Base-by-base conservation (phyloP, 2,797 vertebrate species). In the Linurgus olivaceus region DNA sequence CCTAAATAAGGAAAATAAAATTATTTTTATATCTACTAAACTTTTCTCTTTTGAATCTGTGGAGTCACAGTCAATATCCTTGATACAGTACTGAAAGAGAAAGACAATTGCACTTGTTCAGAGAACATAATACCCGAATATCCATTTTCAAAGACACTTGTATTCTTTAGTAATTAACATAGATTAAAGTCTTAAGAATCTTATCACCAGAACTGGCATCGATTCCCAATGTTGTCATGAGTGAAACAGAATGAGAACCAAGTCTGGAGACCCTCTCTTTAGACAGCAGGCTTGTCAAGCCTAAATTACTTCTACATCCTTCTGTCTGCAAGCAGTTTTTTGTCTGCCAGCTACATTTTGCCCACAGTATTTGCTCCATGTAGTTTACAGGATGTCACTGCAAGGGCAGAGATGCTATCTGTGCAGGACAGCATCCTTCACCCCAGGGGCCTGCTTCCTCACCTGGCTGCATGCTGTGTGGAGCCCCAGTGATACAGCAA, bases 351-450 rank as follows among this genome's bases (percentile, higher is more conserved):
- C 19, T 38, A 18, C 4, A 25, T 29, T 54, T 52, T n/a, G 7
- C 66, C 71, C 23, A 6, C 6, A 17, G 3, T 55, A 7, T 68
- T 61, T 45, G 24, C 29, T 45, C 24, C 63, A 24, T 7, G 1
- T 4, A 28, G 6, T 11, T 66, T 37, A 15, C 17, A 21, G 0
- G 1, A 31, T 21, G 20, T 11, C 40, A 21, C 17, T 38, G 20
- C 23, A 33, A 40, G 3, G 28, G 10, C 8, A 68, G 10, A 12
- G 47, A 54, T 7, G 1, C 21, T 19, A 2, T 18, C 35, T 35
- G 1, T 17, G 44, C 40, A 45, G 26, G n/a, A 37, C 5, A 54
- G 33, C 50, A 66, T 38, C 11, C 25, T 33, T 52, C 33, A 57
- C 5, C 16, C 42, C 50, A 19, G 16, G 7, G 26, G 51, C 29